Percentiles rank a stretch among this genome's conserved stretches.
Evolutionary conservation across 2,888 invertebrate genomes (phyloP).

Genomic region (Diarsia brunnea): DNA sequence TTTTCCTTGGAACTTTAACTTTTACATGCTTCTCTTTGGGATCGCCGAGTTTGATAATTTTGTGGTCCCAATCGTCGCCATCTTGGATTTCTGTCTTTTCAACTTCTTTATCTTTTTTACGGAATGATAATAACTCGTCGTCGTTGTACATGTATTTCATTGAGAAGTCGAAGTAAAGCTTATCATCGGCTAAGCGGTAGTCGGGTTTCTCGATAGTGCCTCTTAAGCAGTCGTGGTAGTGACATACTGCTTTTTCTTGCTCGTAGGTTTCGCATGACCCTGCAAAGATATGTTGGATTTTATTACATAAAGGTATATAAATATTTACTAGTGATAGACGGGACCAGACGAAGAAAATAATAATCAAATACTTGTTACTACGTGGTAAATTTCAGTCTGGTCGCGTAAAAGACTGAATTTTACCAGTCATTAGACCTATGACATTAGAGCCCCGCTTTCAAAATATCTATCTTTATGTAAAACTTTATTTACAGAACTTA

Average conservation of each 20-base stretch:
- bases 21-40: conserved; percentile 65
- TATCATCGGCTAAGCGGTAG: conserved; percentile 86
- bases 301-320: background rate
- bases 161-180: conserved; percentile 84
- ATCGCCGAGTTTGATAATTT: conserved; percentile 58
- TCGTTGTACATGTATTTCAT: conserved; percentile 82
- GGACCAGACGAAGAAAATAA: too few relatives aligned
- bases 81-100: conserved; percentile 34
- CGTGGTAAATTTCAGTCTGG: too few relatives aligned
- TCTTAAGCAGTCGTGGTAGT: conserved; percentile 91
- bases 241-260: conserved; percentile 91
- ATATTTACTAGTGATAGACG: too few relatives aligned
- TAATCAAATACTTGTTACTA: too few relatives aligned
- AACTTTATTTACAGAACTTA: too few relatives aligned
- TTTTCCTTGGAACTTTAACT: conserved; percentile 75
- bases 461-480: too few relatives aligned
- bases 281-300: conserved; percentile 57
- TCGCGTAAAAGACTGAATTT: too few relatives aligned
- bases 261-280: conserved; percentile 92
- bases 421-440: too few relatives aligned
- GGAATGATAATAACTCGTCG: conserved; percentile 58
- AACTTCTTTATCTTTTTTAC: conserved; percentile 37
- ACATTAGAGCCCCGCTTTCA: too few relatives aligned
- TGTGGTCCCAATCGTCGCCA: conserved; percentile 50
- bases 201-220: conserved; percentile 85